These are phyloP conservation scores for Vollenhovia emeryi DNA, from an alignment of 1,140 invertebrate genomes.

Conservation along the genomic window DNA sequence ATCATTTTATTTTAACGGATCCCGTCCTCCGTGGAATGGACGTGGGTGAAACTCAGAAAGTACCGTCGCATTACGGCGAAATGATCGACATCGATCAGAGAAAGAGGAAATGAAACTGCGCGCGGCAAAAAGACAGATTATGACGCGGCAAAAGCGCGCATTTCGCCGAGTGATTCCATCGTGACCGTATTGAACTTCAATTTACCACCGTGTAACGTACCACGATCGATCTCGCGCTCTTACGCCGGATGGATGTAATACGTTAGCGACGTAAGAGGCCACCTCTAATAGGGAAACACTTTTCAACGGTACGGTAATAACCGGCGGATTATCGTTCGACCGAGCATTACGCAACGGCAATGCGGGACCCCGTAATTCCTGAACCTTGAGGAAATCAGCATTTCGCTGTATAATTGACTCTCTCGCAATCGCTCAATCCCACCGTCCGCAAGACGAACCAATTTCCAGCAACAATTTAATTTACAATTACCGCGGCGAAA, in stretches of 20 bases:
- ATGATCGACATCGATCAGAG: slow-evolving; percentile 50
- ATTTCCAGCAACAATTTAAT: slow-evolving; percentile 22
- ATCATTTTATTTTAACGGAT: slow-evolving; percentile 35
- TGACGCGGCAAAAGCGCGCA: slow-evolving; percentile 41
- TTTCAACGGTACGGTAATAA: slow-evolving; percentile 44
- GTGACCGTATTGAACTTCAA: slow-evolving; percentile 63
- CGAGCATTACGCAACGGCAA: slow-evolving; percentile 62
- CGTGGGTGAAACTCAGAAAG: slow-evolving; percentile 29
- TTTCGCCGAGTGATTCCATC: slow-evolving; percentile 49
- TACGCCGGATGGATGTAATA: slow-evolving; percentile 45
- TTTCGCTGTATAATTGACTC: slow-evolving; percentile 22
- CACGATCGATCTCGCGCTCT: slow-evolving; percentile 59
- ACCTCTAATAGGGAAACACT: slow-evolving; percentile 65
- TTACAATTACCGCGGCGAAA: neutral
- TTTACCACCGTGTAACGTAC: slow-evolving; percentile 47
- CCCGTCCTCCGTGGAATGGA: neutral
- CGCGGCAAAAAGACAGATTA: slow-evolving; percentile 54
- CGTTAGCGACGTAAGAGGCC: slow-evolving; percentile 51
- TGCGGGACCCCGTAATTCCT: slow-evolving; percentile 37
- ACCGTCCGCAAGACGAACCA: slow-evolving; percentile 1
- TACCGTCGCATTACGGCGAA: slow-evolving; percentile 30
- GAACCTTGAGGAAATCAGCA: slow-evolving; percentile 52
- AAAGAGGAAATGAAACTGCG: slow-evolving; percentile 51
- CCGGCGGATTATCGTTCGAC: slow-evolving; percentile 59
- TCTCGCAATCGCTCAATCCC: neutral